Evolutionary conservation across 2,797 vertebrate genomes (phyloP).

Genomic region (Merluccius polli): DNA sequence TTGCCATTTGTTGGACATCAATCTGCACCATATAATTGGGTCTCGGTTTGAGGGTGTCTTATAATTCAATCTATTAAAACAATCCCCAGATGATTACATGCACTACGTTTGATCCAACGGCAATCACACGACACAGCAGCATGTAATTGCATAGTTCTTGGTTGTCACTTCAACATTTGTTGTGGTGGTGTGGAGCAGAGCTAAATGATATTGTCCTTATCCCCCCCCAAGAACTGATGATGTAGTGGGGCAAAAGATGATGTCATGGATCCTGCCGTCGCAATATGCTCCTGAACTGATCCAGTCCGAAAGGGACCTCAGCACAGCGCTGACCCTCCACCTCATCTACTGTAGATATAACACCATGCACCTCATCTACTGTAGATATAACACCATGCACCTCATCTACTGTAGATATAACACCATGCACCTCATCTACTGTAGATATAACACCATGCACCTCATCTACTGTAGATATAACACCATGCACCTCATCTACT

Average conservation of each 20-base stretch:
- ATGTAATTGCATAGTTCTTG: not conserved
- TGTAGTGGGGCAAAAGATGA: constrained; percentile 53
- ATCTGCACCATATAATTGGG: not conserved
- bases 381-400: not conserved
- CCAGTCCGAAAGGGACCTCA: constrained; percentile 65
- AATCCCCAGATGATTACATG: not conserved
- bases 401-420: too few species aligned
- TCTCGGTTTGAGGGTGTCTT: not conserved
- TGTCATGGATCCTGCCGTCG: constrained; percentile 57
- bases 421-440: too few species aligned
- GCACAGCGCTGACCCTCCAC: constrained; percentile 75
- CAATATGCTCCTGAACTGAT: constrained; percentile 36
- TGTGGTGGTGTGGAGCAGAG: not conserved
- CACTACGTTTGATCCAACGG: not conserved
- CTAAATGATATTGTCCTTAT: not conserved
- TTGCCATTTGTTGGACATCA: not conserved
- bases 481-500: not conserved
- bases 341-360: constrained; percentile 64
- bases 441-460: not conserved
- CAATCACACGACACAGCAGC: not conserved
- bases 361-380: not conserved
- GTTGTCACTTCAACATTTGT: not conserved
- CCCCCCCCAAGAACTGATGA: constrained; percentile 39
- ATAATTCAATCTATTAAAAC: not conserved
- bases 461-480: not conserved